These are phyloP conservation scores for Tor tambroides DNA, from an alignment of 2,113 vertebrate genomes.

Conservation along the genomic window DNA sequence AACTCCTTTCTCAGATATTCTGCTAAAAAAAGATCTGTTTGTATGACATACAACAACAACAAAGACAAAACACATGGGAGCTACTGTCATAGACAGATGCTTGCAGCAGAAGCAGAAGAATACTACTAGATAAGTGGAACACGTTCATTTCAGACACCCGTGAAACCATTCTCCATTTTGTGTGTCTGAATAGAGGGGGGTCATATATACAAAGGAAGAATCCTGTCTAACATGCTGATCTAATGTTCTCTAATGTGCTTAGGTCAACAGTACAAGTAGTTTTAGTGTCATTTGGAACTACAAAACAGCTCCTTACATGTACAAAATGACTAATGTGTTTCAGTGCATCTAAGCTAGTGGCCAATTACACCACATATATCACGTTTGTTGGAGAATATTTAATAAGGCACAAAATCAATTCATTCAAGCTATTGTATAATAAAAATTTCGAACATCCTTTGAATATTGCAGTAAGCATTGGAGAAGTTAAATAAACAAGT, in stretches of 20 bases:
- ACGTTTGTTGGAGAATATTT: neutral
- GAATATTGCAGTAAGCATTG: neutral
- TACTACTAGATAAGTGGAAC: conserved; percentile 20
- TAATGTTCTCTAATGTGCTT: conserved; percentile 6
- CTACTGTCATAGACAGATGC: conserved; percentile 29
- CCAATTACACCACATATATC: neutral
- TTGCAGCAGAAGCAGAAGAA: conserved; percentile 6
- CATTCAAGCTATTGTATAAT: neutral
- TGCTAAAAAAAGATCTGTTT: no score
- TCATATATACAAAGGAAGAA: conserved; percentile 11
- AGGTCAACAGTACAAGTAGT: conserved; percentile 21
- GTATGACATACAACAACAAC: conserved; percentile 29
- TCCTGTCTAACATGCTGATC: conserved; percentile 28
- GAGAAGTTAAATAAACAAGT: neutral
- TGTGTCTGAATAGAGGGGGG: neutral
- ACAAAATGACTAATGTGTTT: neutral
- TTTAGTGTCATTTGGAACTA: conserved; percentile 22
- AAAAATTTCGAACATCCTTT: neutral
- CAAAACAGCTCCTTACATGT: neutral
- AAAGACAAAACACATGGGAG: conserved; percentile 29
- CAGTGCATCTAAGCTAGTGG: neutral
- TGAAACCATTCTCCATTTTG: conserved; percentile 39
- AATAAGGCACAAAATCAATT: neutral
- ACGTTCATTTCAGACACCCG: conserved; percentile 12
- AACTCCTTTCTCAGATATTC: no score